A percentile compares a stretch with the other conserved stretches of the same genome.
Evolutionary conservation across 2,113 vertebrate species (phyloP).

Genomic region (Brevimyrus niger): DNA sequence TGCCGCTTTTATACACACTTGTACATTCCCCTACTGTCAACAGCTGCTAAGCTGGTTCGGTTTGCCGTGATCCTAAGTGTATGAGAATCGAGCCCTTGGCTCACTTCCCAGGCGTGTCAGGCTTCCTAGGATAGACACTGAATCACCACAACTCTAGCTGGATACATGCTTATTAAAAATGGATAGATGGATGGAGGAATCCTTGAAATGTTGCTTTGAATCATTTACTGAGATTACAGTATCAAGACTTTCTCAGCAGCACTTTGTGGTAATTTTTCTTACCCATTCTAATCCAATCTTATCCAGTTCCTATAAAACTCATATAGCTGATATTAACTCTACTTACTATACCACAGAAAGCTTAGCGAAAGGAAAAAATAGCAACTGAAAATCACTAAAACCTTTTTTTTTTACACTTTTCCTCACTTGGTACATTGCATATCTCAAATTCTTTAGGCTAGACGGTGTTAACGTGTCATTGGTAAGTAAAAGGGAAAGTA

Average conservation of each 20-base stretch:
- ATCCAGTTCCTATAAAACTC: not conserved
- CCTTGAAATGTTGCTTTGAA: not conserved
- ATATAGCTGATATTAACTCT: not conserved
- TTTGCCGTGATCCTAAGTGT: not conserved
- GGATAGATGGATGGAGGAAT: not conserved
- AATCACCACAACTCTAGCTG: not conserved
- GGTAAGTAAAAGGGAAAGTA: not conserved
- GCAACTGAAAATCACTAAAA: not conserved
- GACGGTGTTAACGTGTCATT: not conserved
- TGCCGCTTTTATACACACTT: not conserved
- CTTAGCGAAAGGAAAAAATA: not conserved
- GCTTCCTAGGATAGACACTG: not conserved
- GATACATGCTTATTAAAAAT: not conserved
- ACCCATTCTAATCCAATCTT: not conserved
- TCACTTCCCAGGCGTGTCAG: not conserved
- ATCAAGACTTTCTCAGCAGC: not conserved
- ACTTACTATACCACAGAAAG: not conserved
- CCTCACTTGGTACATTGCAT: not conserved
- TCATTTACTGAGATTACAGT: not conserved
- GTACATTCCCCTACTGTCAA: not conserved
- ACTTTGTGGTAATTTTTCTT: not conserved
- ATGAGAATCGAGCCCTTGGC: not conserved
- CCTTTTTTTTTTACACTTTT: not conserved
- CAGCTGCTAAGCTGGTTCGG: not conserved
- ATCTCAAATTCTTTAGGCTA: not conserved